phyloP scores from a whole-genome alignment of 1,140 invertebrate species.

The Bradysia coprophila region DNA sequence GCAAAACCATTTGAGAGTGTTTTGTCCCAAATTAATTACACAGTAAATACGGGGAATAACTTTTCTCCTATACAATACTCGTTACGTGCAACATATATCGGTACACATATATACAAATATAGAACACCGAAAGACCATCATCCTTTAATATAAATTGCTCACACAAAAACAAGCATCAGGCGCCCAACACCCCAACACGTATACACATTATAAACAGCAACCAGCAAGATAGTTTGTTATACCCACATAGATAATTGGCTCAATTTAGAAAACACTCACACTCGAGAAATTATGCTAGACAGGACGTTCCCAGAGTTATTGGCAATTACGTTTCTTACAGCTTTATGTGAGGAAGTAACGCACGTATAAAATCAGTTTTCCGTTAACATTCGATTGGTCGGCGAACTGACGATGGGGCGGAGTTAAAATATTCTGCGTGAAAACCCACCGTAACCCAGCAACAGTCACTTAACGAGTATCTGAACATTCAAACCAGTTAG shows the following conservation, averaged over 20 bases:
- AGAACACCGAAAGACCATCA: neutral
- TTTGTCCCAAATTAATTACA: neutral
- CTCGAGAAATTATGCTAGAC: conserved; percentile 1
- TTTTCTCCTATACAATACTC: neutral
- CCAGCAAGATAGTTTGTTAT: neutral
- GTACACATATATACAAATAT: too few species aligned
- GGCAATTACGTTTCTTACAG: conserved; percentile 2
- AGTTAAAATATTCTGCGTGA: neutral
- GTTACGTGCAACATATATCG: too few species aligned
- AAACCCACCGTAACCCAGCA: neutral
- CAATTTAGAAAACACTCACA: conserved; percentile 1
- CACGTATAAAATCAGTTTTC: neutral
- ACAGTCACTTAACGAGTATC: neutral
- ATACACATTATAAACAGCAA: neutral
- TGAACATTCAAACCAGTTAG: neutral
- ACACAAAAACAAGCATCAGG: neutral
- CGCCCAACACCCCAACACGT: neutral
- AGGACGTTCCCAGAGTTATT: conserved; percentile 3
- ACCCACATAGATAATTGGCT: neutral
- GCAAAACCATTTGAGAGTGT: neutral
- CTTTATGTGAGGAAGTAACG: neutral
- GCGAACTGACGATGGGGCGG: neutral
- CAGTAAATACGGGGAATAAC: neutral
- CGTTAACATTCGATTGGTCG: neutral
- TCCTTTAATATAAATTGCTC: neutral